Conservation (phyloP, 2,888 invertebrate genomes). For the Hoplodrina ambigua region DNA sequence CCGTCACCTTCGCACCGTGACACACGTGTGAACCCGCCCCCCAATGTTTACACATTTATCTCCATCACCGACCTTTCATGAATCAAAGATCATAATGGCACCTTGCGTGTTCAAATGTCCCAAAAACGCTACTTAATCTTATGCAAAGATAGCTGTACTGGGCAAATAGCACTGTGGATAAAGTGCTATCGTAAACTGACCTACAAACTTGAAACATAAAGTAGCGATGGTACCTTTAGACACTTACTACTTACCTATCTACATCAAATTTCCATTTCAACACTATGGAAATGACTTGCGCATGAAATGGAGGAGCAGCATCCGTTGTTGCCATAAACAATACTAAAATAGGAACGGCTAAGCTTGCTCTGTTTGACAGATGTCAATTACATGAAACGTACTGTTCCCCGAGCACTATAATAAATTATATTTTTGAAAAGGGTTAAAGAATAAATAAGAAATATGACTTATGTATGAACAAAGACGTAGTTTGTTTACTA, state of each 20-base stretch:
- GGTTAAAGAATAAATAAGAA: slow-evolving; percentile 1
- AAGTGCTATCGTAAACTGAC: slow-evolving; percentile 51
- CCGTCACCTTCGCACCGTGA: slow-evolving; percentile 74
- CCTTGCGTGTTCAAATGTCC: slow-evolving; percentile 17
- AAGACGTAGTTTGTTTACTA: slow-evolving; percentile 14
- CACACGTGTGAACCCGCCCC: slow-evolving; percentile 70
- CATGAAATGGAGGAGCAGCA: slow-evolving; percentile 75
- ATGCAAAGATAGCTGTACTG: slow-evolving; percentile 23
- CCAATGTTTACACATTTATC: slow-evolving; percentile 71
- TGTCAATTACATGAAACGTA: slow-evolving; percentile 75
- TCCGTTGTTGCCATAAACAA: slow-evolving; percentile 87
- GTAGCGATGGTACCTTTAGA: slow-evolving; percentile 20
- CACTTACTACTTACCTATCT: slow-evolving; percentile 21
- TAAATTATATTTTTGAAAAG: slow-evolving; percentile 30
- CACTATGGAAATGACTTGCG: slow-evolving; percentile 53
- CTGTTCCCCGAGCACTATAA: slow-evolving; percentile 8
- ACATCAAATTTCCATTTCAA: slow-evolving; percentile 45
- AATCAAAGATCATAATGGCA: slow-evolving; percentile 45
- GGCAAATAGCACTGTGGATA: slow-evolving; percentile 39
- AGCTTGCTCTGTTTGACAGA: slow-evolving; percentile 81
- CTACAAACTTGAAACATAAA: slow-evolving; percentile 44
- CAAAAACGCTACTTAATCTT: slow-evolving; percentile 26
- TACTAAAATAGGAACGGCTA: slow-evolving; percentile 81
- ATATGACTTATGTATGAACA: background rate
- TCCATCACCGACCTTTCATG: slow-evolving; percentile 66